Base-by-base conservation (phyloP, 2,888 invertebrate genomes). In the Blera fallax region DNA sequence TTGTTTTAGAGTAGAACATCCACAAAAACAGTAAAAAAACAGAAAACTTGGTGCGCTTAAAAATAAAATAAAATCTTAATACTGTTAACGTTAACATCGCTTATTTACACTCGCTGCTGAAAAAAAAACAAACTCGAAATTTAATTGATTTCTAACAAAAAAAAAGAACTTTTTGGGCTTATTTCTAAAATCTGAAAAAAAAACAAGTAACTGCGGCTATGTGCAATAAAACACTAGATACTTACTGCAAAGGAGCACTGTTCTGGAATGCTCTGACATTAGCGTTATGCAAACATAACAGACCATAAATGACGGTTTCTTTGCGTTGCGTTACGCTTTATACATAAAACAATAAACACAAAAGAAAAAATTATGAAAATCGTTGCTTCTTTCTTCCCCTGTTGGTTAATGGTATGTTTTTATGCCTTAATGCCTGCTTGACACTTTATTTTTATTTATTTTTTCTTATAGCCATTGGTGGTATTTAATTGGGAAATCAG, bases 31-130 rank as follows among this genome's bases (percentile, higher is more conserved):
- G 32, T 27, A 60, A 64, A 62, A 48, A 54, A 40, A 69, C 45
- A 73, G 14, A 80, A 80, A 65, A 70, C 40, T 69, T 81, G 85
- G 72, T 81, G 76, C 70, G 85, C 85, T 85, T 60, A 18, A 54
- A 48, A 34, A 5, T 18, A 24, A 65, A 58, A 48, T 50, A 21
- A 65, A 27, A 50, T 3, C n/a, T 48, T 62, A 64, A 72, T 29
- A 54, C 27, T n/a, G 16, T 27, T 16, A 54, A 74, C 64, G 54
- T 64, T 85, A 85, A 85, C 81, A 65, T 60, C 18, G 84, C 84
- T 80, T 78, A 64, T 58, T 64, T 58, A 64, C 74, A 69, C 32
- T 50, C 18, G 69, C 79, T 74, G 73, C 73, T 78, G 78, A 69
- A 79, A 8, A 67, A 56, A 40, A n/a, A 54, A 58, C 8, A 69